Conservation (phyloP, 2,888 invertebrate species). For the Trypoxylon attenuatum region DNA sequence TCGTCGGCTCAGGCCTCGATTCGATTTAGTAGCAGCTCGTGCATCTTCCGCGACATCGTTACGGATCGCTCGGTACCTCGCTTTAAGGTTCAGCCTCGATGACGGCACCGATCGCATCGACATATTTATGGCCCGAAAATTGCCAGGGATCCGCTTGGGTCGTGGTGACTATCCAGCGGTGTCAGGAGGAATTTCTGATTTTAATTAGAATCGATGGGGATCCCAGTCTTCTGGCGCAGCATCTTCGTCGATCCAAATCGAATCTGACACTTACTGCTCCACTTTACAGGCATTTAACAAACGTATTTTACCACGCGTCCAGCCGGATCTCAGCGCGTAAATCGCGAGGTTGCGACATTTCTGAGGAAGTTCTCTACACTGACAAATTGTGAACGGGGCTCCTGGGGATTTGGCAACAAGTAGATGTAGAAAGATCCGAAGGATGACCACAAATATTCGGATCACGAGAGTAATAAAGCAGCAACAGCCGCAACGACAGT, state of each 20-base stretch:
- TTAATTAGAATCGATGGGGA: neutral
- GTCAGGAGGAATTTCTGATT: neutral
- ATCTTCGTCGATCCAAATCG: neutral
- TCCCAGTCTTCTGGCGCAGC: neutral
- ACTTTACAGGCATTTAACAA: no score
- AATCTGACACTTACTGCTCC: neutral
- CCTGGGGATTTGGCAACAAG: neutral
- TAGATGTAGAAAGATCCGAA: neutral
- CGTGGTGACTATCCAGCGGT: neutral
- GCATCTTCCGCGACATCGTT: neutral
- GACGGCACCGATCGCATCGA: neutral
- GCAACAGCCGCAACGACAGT: no score
- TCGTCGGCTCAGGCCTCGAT: no score
- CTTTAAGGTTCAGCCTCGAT: neutral
- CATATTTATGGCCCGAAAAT: neutral
- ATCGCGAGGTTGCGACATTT: neutral
- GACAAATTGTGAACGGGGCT: neutral
- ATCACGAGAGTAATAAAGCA: no score
- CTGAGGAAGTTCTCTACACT: neutral
- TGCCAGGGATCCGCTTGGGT: neutral
- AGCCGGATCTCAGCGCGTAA: no score
- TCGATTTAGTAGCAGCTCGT: conserved; percentile 6
- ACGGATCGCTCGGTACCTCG: neutral
- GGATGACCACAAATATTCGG: no score
- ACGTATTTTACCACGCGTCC: no score